These are phyloP conservation scores for Ennomos fuscantarius DNA, from an alignment of 2,888 invertebrate species.

Conservation along the genomic window DNA sequence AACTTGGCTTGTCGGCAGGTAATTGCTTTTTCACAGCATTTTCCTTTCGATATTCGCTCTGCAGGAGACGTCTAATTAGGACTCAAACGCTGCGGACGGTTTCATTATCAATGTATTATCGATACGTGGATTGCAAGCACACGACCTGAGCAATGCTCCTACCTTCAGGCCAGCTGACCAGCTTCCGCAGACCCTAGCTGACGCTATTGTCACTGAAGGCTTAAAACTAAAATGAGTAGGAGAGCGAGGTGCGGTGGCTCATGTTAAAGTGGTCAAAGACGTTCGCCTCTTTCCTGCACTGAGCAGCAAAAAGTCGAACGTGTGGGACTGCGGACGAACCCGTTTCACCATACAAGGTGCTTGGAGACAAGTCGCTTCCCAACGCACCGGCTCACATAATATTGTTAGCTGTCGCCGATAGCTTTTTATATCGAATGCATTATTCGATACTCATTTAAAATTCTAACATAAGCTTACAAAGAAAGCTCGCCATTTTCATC, in stretches of 20 bases:
- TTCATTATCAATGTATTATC: conserved; percentile 79
- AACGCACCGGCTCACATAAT: conserved; percentile 82
- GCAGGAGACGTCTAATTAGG: conserved; percentile 65
- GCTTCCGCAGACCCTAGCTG: conserved; percentile 51
- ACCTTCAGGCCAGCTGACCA: conserved; percentile 61
- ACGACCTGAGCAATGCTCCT: conserved; percentile 75
- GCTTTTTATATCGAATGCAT: conserved; percentile 84
- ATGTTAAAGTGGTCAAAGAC: conserved; percentile 55
- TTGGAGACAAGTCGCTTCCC: conserved; percentile 78
- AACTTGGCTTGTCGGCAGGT: neutral
- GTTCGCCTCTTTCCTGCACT: conserved; percentile 74
- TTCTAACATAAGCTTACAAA: conserved; percentile 83
- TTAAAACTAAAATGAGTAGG: conserved; percentile 35
- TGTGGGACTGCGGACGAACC: conserved; percentile 83
- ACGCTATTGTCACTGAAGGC: conserved; percentile 52
- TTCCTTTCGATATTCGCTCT: conserved; percentile 22
- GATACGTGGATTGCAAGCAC: conserved; percentile 74
- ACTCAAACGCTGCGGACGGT: conserved; percentile 58
- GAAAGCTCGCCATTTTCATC: conserved; percentile 80
- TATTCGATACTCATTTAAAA: conserved; percentile 85
- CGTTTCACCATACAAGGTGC: conserved; percentile 82
- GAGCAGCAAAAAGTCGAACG: conserved; percentile 81
- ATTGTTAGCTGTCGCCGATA: conserved; percentile 82
- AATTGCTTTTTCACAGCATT: conserved; percentile 11
- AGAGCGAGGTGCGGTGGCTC: conserved; percentile 57